Percentiles rank a stretch among this genome's conserved stretches.
Conservation (phyloP, 2,888 invertebrate genomes). For the Papilio gigon region DNA sequence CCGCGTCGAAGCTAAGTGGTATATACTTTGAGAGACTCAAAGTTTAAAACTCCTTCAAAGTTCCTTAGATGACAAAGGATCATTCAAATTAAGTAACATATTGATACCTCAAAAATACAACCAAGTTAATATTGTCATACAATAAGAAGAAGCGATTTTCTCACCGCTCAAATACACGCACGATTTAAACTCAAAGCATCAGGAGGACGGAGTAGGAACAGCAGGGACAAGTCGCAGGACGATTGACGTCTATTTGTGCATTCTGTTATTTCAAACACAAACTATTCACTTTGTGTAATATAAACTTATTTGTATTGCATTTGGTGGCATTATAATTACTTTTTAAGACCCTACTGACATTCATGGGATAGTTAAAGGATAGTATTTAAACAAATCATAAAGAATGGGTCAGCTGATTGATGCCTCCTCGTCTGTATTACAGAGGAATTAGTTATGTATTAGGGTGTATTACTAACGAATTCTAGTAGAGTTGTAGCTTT, state of each 20-base stretch:
- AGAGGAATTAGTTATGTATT: not conserved
- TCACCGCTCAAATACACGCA: conserved; percentile 51
- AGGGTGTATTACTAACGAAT: not conserved
- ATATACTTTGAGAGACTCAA: no score
- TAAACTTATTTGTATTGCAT: not conserved
- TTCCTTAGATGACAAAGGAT: no score
- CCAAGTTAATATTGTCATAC: no score
- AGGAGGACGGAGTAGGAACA: conserved; percentile 42
- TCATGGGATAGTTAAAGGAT: no score
- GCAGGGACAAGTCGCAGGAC: conserved; percentile 48
- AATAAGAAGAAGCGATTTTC: conserved; percentile 46
- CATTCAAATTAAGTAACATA: no score
- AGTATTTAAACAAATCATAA: no score
- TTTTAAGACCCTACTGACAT: no score
- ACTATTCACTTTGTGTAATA: conserved; percentile 19
- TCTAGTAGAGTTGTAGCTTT: not conserved
- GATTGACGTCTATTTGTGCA: conserved; percentile 21
- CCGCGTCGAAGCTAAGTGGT: no score
- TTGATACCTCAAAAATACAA: no score
- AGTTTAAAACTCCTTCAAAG: no score
- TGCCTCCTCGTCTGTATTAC: no score
- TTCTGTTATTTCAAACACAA: conserved; percentile 9
- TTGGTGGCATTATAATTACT: not conserved
- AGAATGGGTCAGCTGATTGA: no score
- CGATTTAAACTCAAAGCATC: conserved; percentile 49